Base-by-base conservation (phyloP, 2,888 invertebrate species). In the Parelbella ahira region DNA sequence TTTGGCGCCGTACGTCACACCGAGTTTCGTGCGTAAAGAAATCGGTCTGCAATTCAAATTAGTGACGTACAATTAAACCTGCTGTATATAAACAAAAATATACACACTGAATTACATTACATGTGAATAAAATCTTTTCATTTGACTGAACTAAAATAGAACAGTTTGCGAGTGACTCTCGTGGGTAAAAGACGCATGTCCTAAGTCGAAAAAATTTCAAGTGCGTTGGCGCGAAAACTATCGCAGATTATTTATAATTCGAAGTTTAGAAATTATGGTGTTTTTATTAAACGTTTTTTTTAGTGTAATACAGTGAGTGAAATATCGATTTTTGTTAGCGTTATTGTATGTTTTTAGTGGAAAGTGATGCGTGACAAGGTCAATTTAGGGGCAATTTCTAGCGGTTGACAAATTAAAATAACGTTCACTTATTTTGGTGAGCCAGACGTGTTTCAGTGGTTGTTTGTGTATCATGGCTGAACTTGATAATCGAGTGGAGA, bases 71-170 rank as follows among this genome's bases (percentile, higher is more conserved):
- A 47, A 51, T 50, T 51, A 53, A 43, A 48, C 41, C 19, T 41
- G 37, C 18, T 15, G 45, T 37, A 42, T 20, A 56, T 48, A 59
- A 55, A 60, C 52, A 56, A 59, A 56, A 50, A 49, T 50, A 58
- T 54, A 51, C 48, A 53, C 47, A 58, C 58, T 50, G 60, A 63
- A 65, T 63, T 60, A 67, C 61, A 39, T 39, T 39, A 65, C 54
- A 51, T 59, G 55, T 55, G 58, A 55, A 62, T 62, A 58, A 55
- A 68, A 63, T 63, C 57, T 72, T 71, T 72, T 68, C 58, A 62
- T 71, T 74, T 67, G 53, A 59, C 54, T 55, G 53, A 56, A 61
- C 67, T 60, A 67, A 82, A 81, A 82, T 83, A 83, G 81, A 79
- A 63, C 73, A 84, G 83, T 82, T 61, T 68, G 69, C 61, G 66